phyloP scores from a whole-genome alignment of 2,888 invertebrate species.

The Panorpa germanica region DNA sequence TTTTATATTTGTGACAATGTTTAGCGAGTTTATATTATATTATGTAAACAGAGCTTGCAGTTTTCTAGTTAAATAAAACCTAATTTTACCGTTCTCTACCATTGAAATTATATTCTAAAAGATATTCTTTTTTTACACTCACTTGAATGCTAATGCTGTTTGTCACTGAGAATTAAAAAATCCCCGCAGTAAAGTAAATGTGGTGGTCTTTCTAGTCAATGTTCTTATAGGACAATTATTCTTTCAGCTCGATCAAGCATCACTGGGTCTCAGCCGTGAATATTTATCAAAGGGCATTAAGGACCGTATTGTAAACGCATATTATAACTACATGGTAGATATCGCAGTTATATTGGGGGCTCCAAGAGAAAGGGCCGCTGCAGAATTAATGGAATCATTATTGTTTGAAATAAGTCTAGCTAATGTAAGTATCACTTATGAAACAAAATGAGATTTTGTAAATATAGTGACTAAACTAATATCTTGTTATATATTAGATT shows the following conservation, averaged over 20 bases:
- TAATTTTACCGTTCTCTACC: no score
- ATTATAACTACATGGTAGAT: constrained; percentile 75
- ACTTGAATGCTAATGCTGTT: no score
- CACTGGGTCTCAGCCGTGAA: constrained; percentile 67
- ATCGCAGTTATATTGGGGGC: constrained; percentile 76
- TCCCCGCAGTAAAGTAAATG: no score
- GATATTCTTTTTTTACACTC: no score
- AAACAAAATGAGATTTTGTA: constrained; percentile 2
- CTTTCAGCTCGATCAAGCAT: constrained; percentile 67
- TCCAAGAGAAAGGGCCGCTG: constrained; percentile 39
- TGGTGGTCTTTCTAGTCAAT: no score
- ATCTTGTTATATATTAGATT: constrained; percentile 33
- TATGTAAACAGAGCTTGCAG: no score
- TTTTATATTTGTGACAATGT: no score
- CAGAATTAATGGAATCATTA: constrained; percentile 60
- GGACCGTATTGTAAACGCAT: constrained; percentile 72
- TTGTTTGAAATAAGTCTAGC: constrained; percentile 80
- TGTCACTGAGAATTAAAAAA: no score
- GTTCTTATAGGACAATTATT: no score
- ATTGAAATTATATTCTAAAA: no score
- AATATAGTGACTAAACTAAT: constrained; percentile 1
- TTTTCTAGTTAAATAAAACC: no score
- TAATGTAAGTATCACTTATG: constrained; percentile 45
- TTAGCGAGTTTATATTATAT: no score
- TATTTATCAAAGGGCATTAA: constrained; percentile 66